Evolutionary conservation across 2,797 vertebrate species (phyloP).

Genomic region (Notamacropus eugenii): DNA sequence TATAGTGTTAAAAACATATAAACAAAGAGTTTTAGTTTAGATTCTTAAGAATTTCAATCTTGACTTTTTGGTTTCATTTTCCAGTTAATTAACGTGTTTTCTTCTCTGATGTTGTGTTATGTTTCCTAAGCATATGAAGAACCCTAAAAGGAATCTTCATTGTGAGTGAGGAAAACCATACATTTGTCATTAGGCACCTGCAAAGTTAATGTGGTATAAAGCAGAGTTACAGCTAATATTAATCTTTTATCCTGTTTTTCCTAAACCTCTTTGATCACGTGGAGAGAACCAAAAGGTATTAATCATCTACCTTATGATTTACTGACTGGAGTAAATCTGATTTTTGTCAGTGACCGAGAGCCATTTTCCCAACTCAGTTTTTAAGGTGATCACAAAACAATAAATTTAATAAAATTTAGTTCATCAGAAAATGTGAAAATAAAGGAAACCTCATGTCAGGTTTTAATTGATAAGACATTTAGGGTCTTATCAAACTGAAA

Average conservation of each 20-base stretch:
- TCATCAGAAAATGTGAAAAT: background rate
- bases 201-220: conserved; percentile 41
- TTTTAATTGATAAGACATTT: background rate
- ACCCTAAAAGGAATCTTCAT: background rate
- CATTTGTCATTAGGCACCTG: conserved; percentile 26
- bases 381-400: conserved; percentile 10
- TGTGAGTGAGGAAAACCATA: background rate
- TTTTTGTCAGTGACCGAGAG: background rate
- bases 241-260: conserved; percentile 38
- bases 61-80: conserved; percentile 4
- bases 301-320: background rate
- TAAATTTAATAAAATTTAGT: conserved; percentile 1
- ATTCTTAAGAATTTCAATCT: background rate
- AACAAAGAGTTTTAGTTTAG: background rate
- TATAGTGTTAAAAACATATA: background rate
- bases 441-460: background rate
- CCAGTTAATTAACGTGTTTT: background rate
- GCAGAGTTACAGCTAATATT: conserved; percentile 23
- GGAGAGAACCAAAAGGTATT: conserved; percentile 22
- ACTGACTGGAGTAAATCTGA: conserved; percentile 6
- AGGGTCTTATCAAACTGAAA: conserved; percentile 17
- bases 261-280: conserved; percentile 17
- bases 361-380: conserved; percentile 8
- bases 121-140: background rate
- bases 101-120: background rate